Evolutionary conservation across 1,140 invertebrate genomes (phyloP).

Genomic region (Drosophila murphyi): DNA sequence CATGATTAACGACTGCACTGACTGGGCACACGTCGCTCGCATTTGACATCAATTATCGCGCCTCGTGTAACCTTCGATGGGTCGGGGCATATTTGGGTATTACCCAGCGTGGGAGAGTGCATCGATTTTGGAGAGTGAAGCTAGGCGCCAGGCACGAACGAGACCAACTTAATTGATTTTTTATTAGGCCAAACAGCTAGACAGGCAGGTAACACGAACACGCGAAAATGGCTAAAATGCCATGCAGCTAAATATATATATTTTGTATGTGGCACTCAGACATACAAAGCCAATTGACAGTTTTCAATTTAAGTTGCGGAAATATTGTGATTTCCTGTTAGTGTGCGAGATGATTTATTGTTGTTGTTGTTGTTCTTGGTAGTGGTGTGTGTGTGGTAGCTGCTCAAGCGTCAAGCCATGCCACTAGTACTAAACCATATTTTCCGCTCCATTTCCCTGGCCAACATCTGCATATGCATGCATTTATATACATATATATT

Average conservation of each 20-base stretch:
- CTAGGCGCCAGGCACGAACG: slow-evolving; percentile 41
- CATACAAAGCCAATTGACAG: slow-evolving; percentile 68
- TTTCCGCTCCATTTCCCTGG: slow-evolving; percentile 80
- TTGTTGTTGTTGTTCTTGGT: slow-evolving; percentile 26
- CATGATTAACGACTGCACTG: slow-evolving; percentile 70
- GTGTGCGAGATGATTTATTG: slow-evolving; percentile 8
- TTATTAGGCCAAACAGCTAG: slow-evolving; percentile 59
- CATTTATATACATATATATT: slow-evolving; percentile 26
- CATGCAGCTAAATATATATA: slow-evolving; percentile 26
- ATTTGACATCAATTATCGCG: slow-evolving; percentile 80
- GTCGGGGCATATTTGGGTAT: not conserved
- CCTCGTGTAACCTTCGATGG: slow-evolving; percentile 31
- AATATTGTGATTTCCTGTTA: slow-evolving; percentile 80
- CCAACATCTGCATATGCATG: slow-evolving; percentile 15
- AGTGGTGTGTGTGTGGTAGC: not conserved
- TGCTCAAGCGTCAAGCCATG: slow-evolving; percentile 30
- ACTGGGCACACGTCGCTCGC: slow-evolving; percentile 53
- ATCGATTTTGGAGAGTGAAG: slow-evolving; percentile 33
- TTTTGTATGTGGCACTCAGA: slow-evolving; percentile 16
- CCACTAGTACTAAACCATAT: slow-evolving; percentile 63
- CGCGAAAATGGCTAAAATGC: slow-evolving; percentile 14
- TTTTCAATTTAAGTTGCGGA: slow-evolving; percentile 81
- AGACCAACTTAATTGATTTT: slow-evolving; percentile 77
- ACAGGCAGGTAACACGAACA: slow-evolving; percentile 15
- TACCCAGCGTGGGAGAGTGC: not conserved